phyloP scores from a whole-genome alignment of 2,888 invertebrate species.

The Listrodromus nycthemerus region DNA sequence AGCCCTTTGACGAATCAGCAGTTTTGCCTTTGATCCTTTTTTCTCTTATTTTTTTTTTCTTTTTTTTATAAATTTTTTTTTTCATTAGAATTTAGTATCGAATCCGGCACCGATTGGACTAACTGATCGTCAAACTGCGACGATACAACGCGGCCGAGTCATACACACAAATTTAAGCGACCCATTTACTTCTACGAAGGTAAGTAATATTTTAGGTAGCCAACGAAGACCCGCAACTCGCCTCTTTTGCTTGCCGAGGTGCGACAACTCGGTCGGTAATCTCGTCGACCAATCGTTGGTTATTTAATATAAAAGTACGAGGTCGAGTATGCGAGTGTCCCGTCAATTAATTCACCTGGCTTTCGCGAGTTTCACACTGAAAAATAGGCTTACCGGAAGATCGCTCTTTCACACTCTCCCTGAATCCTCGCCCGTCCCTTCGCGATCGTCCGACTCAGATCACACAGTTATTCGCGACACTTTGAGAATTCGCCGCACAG shows the following conservation, averaged over 20 bases:
- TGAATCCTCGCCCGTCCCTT: not conserved
- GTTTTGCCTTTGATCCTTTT: constrained; percentile 10
- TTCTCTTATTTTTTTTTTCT: not conserved
- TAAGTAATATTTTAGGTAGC: constrained; percentile 32
- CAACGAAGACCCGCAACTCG: constrained; percentile 7
- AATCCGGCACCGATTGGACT: not conserved
- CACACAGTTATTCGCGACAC: constrained; percentile 3
- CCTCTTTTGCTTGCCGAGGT: not conserved
- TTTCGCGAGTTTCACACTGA: constrained; percentile 19
- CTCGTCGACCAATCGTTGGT: constrained; percentile 33
- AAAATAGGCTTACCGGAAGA: constrained; percentile 56
- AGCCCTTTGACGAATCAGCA: constrained; percentile 44
- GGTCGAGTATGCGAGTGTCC: constrained; percentile 32
- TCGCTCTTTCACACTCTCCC: constrained; percentile 1
- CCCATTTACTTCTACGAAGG: constrained; percentile 49
- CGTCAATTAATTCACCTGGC: constrained; percentile 15
- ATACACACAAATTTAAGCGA: constrained; percentile 62
- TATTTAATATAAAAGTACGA: constrained; percentile 39
- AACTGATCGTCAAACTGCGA: constrained; percentile 41
- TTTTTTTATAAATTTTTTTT: not conserved
- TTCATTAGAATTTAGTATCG: not conserved
- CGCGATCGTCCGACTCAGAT: not conserved
- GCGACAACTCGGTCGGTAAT: not conserved
- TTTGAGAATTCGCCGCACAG: constrained; percentile 12
- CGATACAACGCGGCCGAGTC: constrained; percentile 40